Percentiles rank a stretch among this genome's conserved stretches.
phyloP scores from a whole-genome alignment of 2,113 vertebrate genomes.

The Pagrus major region DNA sequence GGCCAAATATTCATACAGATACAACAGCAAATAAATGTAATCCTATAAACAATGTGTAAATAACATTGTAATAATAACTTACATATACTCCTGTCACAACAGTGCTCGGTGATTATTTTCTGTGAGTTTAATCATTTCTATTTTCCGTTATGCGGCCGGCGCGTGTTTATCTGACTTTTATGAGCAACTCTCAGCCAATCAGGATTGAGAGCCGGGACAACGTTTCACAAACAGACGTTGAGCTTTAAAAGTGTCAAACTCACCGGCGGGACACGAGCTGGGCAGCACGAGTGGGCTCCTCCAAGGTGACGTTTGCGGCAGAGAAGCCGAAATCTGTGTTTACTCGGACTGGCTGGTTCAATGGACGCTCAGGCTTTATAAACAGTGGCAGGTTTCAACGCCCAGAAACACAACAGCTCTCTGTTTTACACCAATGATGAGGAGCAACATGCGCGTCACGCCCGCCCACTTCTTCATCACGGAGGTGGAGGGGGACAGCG shows the following conservation, averaged over 20 bases:
- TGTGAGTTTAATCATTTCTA: not conserved
- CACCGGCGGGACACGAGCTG: slow-evolving; percentile 37
- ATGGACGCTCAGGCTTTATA: slow-evolving; percentile 8
- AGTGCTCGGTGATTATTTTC: not conserved
- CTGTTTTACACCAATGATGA: slow-evolving; percentile 50
- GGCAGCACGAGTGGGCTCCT: not conserved
- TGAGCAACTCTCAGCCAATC: slow-evolving; percentile 14
- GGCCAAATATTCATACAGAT: not conserved
- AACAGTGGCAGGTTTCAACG: slow-evolving; percentile 29
- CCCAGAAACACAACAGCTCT: slow-evolving; percentile 34
- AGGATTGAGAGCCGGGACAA: not conserved
- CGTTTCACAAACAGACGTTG: not conserved
- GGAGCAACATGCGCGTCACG: slow-evolving; percentile 9
- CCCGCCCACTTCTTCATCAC: slow-evolving; percentile 40
- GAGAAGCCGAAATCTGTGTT: not conserved
- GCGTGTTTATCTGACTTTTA: not conserved
- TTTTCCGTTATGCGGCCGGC: no score
- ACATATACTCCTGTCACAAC: not conserved
- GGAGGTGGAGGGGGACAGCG: not conserved
- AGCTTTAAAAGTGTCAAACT: slow-evolving; percentile 35
- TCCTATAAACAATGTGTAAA: not conserved
- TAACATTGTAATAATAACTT: not conserved
- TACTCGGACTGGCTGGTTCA: not conserved
- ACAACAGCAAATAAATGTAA: not conserved
- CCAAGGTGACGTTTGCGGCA: rapidly evolving